phyloP scores from a whole-genome alignment of 2,888 invertebrate species.

The Sminthurides aquaticus region DNA sequence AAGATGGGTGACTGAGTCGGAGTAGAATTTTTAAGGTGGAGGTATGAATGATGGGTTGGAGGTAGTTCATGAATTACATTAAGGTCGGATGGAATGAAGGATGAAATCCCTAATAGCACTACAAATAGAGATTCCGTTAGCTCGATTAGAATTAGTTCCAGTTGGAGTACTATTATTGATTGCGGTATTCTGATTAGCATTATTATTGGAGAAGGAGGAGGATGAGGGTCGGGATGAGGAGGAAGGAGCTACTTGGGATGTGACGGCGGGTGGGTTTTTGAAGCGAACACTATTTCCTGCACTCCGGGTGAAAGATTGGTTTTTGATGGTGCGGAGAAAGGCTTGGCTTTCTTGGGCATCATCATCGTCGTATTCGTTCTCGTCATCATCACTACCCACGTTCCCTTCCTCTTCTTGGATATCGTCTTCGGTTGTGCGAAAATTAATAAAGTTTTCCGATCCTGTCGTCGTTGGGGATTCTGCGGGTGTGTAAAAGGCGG shows the following conservation, averaged over 20 bases:
- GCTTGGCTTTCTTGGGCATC: conserved; percentile 15
- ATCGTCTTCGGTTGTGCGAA: conserved; percentile 20
- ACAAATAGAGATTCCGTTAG: conserved; percentile 37
- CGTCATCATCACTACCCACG: conserved; percentile 6
- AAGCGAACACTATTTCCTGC: background rate
- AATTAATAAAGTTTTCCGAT: conserved; percentile 21
- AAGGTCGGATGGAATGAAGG: conserved; percentile 39
- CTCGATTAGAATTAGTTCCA: conserved; percentile 17
- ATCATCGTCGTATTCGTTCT: conserved; percentile 1
- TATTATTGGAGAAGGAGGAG: conserved; percentile 14
- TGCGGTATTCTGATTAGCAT: conserved; percentile 8
- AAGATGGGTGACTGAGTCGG: too few species aligned
- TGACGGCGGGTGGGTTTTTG: background rate
- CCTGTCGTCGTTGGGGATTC: conserved; percentile 16
- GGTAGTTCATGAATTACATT: conserved; percentile 11
- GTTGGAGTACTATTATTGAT: background rate
- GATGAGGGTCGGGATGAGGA: conserved; percentile 4
- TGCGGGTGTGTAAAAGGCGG: conserved; percentile 6
- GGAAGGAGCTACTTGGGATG: background rate
- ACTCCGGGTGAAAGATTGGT: background rate
- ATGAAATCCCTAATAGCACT: conserved; percentile 42
- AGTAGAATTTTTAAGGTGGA: background rate
- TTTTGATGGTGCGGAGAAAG: conserved; percentile 5
- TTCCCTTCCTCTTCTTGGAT: conserved; percentile 14
- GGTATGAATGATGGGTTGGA: background rate